These are phyloP conservation scores for Ichneumoninae sp. DNA, from an alignment of 2,888 invertebrate genomes.

Conservation along the genomic window DNA sequence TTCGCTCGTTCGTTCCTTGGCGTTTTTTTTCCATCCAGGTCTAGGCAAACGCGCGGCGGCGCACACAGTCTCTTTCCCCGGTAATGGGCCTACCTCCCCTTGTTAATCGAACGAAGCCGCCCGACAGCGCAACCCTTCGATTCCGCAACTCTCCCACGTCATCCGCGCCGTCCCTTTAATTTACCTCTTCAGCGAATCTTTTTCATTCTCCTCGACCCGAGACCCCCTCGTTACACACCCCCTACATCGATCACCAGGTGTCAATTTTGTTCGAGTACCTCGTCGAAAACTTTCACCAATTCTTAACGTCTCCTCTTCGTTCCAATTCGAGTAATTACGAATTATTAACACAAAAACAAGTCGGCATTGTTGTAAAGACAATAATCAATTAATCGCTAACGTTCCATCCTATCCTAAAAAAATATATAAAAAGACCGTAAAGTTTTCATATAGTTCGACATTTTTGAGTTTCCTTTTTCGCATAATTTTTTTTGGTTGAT, in stretches of 20 bases:
- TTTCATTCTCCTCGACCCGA: slow-evolving; percentile 6
- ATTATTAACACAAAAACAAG: neutral
- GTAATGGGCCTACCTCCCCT: slow-evolving; percentile 60
- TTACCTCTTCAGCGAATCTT: slow-evolving; percentile 72
- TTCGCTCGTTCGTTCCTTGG: slow-evolving; percentile 14
- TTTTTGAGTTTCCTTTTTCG: no score
- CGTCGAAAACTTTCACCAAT: slow-evolving; percentile 68
- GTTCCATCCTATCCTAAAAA: neutral
- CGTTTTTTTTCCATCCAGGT: slow-evolving; percentile 10
- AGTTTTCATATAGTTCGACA: no score
- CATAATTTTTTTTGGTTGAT: no score
- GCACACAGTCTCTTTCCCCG: slow-evolving; percentile 33
- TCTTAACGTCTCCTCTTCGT: slow-evolving; percentile 62
- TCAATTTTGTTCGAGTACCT: slow-evolving; percentile 75
- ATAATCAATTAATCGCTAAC: neutral
- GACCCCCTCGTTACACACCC: neutral
- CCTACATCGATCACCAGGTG: slow-evolving; percentile 74
- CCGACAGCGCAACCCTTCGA: slow-evolving; percentile 71
- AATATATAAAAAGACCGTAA: neutral
- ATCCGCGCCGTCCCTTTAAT: slow-evolving; percentile 74
- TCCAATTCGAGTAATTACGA: slow-evolving; percentile 64
- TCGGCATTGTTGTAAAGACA: neutral
- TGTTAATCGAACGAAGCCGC: slow-evolving; percentile 66
- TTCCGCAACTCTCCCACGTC: slow-evolving; percentile 65
- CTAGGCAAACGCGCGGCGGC: slow-evolving; percentile 38